Percentiles rank a stretch among this genome's conserved stretches.
Evolutionary conservation across 2,797 vertebrate species (phyloP).

Genomic region (Falco biarmicus): DNA sequence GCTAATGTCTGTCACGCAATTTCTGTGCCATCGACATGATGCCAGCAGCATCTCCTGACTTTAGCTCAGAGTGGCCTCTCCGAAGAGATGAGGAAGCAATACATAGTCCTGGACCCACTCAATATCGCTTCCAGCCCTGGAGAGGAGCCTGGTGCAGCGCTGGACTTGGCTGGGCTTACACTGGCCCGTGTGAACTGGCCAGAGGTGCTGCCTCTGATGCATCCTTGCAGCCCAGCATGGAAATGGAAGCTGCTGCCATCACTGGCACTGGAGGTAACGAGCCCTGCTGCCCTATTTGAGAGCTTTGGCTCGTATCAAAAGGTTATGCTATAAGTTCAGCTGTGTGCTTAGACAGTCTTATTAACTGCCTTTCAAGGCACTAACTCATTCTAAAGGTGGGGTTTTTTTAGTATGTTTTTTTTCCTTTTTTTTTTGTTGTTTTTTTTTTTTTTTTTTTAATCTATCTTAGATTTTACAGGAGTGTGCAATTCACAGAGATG

Average conservation of each 20-base stretch:
- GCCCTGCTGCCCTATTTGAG: neutral
- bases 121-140: neutral
- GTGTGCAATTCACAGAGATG: neutral
- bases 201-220: neutral
- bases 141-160: neutral
- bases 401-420: too few species aligned
- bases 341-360: neutral
- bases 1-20: neutral
- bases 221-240: neutral
- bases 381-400: neutral
- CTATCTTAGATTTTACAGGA: neutral
- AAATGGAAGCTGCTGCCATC: neutral
- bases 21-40: fast-evolving
- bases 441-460: too few species aligned
- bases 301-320: neutral
- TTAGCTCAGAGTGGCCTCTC: neutral
- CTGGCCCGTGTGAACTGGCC: neutral
- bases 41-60: neutral
- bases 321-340: neutral
- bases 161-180: fast-evolving
- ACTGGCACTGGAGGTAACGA: neutral
- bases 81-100: neutral
- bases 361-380: neutral
- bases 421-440: too few species aligned
- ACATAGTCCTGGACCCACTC: fast-evolving